A percentile compares a stretch with the other conserved stretches of the same genome.
Evolutionary conservation across 2,888 invertebrate genomes (phyloP).

Genomic region (Furcula furcula): DNA sequence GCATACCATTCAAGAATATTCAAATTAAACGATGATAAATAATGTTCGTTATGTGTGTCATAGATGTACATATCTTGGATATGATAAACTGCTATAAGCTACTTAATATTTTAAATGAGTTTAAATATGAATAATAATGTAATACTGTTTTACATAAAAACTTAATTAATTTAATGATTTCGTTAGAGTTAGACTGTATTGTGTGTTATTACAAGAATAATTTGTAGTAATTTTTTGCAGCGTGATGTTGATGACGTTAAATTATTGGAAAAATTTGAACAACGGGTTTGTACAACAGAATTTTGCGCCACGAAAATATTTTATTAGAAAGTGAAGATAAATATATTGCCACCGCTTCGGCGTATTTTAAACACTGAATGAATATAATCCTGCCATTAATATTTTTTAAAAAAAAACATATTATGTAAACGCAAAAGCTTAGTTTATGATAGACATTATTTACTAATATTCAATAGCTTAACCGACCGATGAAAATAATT

Average conservation of each 20-base stretch:
- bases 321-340: too few species aligned
- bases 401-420: too few species aligned
- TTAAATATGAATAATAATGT: not conserved
- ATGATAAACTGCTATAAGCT: conserved; percentile 1
- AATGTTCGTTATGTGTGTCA: not conserved
- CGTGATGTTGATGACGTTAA: not conserved
- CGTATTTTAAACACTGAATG: too few species aligned
- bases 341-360: too few species aligned
- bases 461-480: too few species aligned
- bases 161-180: not conserved
- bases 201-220: conserved; percentile 1
- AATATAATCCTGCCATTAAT: too few species aligned
- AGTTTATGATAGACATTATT: too few species aligned
- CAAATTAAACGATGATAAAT: conserved; percentile 3
- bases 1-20: not conserved
- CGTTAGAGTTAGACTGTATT: not conserved
- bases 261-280: not conserved
- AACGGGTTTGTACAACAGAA: not conserved
- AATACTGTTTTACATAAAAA: conserved; percentile 1
- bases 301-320: too few species aligned
- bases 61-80: not conserved
- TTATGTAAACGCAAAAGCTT: too few species aligned
- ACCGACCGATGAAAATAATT: too few species aligned
- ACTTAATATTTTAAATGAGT: conserved; percentile 1
- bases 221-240: not conserved